Evolutionary conservation across 2,888 invertebrate genomes (phyloP).

Genomic region (Micropterix aruncella): DNA sequence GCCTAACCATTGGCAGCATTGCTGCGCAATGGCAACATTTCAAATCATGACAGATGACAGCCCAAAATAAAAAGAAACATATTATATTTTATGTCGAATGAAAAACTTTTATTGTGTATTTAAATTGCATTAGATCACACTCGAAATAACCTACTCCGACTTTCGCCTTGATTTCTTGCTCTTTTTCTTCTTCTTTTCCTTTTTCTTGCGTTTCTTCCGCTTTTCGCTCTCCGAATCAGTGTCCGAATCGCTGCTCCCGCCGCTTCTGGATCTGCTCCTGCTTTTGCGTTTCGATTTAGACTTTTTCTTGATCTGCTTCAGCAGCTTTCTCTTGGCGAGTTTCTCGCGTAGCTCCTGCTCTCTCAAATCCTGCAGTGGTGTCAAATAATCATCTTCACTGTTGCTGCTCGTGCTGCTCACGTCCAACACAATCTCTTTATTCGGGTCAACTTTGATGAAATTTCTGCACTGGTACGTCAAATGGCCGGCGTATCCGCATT

Average conservation of each 20-base stretch:
- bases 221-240: not conserved
- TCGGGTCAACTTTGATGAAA: constrained; percentile 59
- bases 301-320: constrained; percentile 37
- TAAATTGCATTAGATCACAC: too few relatives aligned
- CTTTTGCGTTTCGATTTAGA: not conserved
- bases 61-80: too few relatives aligned
- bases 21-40: too few relatives aligned
- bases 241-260: not conserved
- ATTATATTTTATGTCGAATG: too few relatives aligned
- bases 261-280: not conserved
- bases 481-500: constrained; percentile 80
- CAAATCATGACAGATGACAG: too few relatives aligned
- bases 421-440: constrained; percentile 84
- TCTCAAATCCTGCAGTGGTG: constrained; percentile 66
- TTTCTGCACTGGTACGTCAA: constrained; percentile 79
- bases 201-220: not conserved
- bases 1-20: too few relatives aligned
- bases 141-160: too few relatives aligned
- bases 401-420: constrained; percentile 92
- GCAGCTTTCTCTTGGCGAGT: constrained; percentile 44
- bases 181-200: not conserved
- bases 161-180: not conserved
- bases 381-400: constrained; percentile 66
- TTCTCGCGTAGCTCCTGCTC: constrained; percentile 65
- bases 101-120: too few relatives aligned